These are phyloP conservation scores for Mesocentrotus franciscanus DNA, from an alignment of 53 echinoderm and acorn worm species.

Conservation along the genomic window DNA sequence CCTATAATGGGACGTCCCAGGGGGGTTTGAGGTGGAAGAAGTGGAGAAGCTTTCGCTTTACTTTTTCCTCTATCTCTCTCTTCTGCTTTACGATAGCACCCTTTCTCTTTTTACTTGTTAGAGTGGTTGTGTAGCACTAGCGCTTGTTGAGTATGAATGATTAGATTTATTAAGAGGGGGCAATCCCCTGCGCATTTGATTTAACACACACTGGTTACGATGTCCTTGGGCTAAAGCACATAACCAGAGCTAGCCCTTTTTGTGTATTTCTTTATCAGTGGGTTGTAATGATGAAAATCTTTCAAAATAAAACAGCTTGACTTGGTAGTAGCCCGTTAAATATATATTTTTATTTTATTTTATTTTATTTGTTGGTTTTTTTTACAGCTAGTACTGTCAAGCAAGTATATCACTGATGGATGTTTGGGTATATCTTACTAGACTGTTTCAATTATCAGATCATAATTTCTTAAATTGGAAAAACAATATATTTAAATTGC, in stretches of 20 bases:
- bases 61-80: not conserved
- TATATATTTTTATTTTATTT: too few relatives aligned
- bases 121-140: not conserved
- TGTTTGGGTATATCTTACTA: too few relatives aligned
- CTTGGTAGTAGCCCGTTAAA: too few relatives aligned
- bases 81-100: not conserved
- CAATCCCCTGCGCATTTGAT: conserved; percentile 17
- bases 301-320: too few relatives aligned
- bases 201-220: not conserved
- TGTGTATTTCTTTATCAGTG: not conserved
- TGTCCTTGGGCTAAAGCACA: not conserved
- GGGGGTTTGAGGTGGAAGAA: not conserved
- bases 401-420: too few relatives aligned
- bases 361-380: too few relatives aligned
- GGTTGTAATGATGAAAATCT: too few relatives aligned
- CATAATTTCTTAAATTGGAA: too few relatives aligned
- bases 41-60: not conserved
- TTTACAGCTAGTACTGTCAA: too few relatives aligned
- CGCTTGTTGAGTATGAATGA: conserved; percentile 36
- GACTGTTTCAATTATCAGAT: too few relatives aligned
- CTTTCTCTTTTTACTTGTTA: not conserved
- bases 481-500: too few relatives aligned
- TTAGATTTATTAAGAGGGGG: conserved; percentile 42
- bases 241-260: not conserved
- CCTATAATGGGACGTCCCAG: conserved; percentile 37